Conservation (phyloP, 2,888 invertebrate species). For the Metalampra italica region DNA sequence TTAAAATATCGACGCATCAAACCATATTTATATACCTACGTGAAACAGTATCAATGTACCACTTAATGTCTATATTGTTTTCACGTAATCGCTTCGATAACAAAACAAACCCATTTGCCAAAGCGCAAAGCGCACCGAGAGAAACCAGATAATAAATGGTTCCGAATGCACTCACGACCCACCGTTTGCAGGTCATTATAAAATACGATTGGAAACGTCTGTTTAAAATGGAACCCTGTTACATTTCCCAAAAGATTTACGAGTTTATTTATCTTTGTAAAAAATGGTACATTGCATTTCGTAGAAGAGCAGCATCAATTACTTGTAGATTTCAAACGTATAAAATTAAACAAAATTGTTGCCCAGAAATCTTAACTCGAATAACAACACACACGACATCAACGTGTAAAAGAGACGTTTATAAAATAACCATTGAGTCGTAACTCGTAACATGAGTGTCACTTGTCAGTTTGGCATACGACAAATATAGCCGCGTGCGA, state of each 20-base stretch:
- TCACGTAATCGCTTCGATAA: conserved; percentile 16
- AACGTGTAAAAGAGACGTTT: conserved; percentile 22
- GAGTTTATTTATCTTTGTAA: conserved; percentile 4
- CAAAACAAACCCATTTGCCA: conserved; percentile 49
- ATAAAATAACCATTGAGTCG: conserved; percentile 28
- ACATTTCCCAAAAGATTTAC: conserved; percentile 6
- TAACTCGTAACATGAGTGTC: conserved; percentile 26
- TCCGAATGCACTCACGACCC: conserved; percentile 54
- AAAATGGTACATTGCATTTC: neutral
- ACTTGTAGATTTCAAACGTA: neutral
- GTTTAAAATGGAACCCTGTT: conserved; percentile 5
- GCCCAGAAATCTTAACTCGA: conserved; percentile 25
- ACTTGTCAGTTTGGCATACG: conserved; percentile 28
- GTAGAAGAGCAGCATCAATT: neutral
- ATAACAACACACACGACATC: conserved; percentile 18
- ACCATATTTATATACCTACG: too few relatives aligned
- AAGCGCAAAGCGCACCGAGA: conserved; percentile 45
- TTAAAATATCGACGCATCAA: too few relatives aligned
- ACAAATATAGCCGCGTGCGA: conserved; percentile 37
- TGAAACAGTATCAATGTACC: too few relatives aligned
- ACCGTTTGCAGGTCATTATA: conserved; percentile 35
- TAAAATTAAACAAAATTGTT: conserved; percentile 9
- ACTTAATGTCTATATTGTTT: conserved; percentile 12
- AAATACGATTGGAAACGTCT: conserved; percentile 16
- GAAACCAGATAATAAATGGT: conserved; percentile 58